Evolutionary conservation across 2,888 invertebrate genomes (phyloP), one percentile per base, ranked within the genome.

Genomic region (Eupithecia centaureata): DNA sequence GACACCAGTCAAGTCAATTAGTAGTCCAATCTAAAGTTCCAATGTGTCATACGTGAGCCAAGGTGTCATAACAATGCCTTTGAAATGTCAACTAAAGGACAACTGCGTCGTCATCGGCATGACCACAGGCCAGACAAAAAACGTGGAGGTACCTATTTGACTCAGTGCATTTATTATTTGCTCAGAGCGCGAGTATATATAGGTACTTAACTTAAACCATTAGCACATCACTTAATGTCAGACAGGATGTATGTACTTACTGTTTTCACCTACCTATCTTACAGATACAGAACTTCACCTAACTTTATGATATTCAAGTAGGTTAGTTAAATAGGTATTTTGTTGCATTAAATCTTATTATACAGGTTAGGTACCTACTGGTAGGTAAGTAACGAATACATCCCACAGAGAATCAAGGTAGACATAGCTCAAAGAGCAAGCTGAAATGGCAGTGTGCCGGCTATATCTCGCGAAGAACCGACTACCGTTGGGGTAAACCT

Each of bases 51-150:
- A 58, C 62, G 61, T 57, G 65, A 35, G 58, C 47, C 35, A 51
- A 69, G 61, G 71, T 72, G 68, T 72, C 72, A 69, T 68, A 74
- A 70, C 62, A 64, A 64, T 71, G 69, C 62, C 67, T 72, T 71
- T 72, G 61, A 62, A 58, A 66, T 73, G 73, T 67, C 73, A 70
- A 65, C 60, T 52, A 67, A 63, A 74, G 74, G 74, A 68, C 74
- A 64, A 51, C 42, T 30, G 35, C 28, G 60, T 61, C 72, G 67
- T 70, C 72, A 68, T 60, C 59, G 35, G 38, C 61, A 58, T 56
- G 62, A 59, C 65, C 59, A 61, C 68, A 60, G 63, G 42, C 38
- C 35, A 67, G 38, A 47, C 59, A 61, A 65, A 63, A 66, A 60
- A 56, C 35, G 57, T 64, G 54, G n/a, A n/a, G n/a, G n/a, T n/a